Evolutionary conservation across 2,797 vertebrate species (phyloP), one percentile per base, ranked within the genome.

Genomic region (Centropyge bicolor): DNA sequence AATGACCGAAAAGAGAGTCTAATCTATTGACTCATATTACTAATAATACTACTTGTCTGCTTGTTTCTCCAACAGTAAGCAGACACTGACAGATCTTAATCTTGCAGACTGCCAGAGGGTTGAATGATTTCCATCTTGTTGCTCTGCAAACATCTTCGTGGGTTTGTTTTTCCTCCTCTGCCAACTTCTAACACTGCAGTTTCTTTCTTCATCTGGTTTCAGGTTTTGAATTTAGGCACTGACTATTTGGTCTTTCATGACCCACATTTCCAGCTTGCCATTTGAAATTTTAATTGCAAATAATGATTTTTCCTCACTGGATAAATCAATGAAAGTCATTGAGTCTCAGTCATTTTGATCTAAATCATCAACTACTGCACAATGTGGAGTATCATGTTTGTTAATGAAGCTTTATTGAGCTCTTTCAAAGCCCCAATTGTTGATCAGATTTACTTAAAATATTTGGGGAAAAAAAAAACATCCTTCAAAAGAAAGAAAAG

Each of bases 361-460:
- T 73, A 10, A 83, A 62, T 69, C 59, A 70, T 9, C 51, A 61
- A 38, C 51, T 24, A 46, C 46, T 51, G 46, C 35, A 65, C 60
- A 66, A 16, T 36, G 22, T 59, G 61, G 24, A 46, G 8, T 20
- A 27, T 78, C 20, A 27, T n/a, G 59, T 65, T 77, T 80, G 45
- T 48, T 67, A 65, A 45, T 57, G 0, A 80, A 79, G 67, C 41
- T 84, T 92, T 88, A 91, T 80, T 90, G 49, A 86, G 81, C 14
- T 72, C 8, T 17, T 67, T 78, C 9, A 70, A 59, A 8, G 14
- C 24, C 48, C 56, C 35, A 57, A 51, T 76, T 65, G 67, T 64
- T 36, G 36, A 79, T 67, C 17, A 77, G 38, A 40, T 76, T 67
- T 55, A 45, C 24, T 83, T 74, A 35, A 56, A 48, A 62, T 76